Evolutionary conservation across 1,140 invertebrate genomes (phyloP).

Genomic region (Drosophila arawakana): DNA sequence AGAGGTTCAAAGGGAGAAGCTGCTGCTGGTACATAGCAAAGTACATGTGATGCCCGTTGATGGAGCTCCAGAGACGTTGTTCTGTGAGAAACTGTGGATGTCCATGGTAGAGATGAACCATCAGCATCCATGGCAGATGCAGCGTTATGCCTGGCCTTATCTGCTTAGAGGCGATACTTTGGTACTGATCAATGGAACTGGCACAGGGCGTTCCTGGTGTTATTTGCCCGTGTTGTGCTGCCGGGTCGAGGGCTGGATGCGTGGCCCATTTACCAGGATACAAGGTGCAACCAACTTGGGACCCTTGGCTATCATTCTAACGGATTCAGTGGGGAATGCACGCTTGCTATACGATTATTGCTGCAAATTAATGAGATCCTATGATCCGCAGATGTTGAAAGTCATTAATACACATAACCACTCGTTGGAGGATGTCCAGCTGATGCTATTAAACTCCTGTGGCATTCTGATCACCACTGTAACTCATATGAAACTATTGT

Average conservation of each 20-base stretch:
- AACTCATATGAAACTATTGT: not conserved
- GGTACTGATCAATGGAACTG: conserved; percentile 26
- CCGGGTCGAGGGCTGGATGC: conserved; percentile 26
- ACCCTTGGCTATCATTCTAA: conserved; percentile 52
- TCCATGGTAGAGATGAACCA: conserved; percentile 16
- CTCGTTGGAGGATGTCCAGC: not conserved
- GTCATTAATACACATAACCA: conserved; percentile 46
- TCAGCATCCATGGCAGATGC: not conserved
- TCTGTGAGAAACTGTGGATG: conserved; percentile 8
- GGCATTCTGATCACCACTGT: conserved; percentile 57
- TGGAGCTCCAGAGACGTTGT: not conserved
- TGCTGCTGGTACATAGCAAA: conserved; percentile 44
- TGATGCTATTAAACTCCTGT: conserved; percentile 51
- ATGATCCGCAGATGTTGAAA: not conserved
- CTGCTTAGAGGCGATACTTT: conserved; percentile 38
- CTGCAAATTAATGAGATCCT: conserved; percentile 27
- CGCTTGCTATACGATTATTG: conserved; percentile 11
- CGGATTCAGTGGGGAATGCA: conserved; percentile 33
- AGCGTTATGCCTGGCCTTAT: conserved; percentile 61
- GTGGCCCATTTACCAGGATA: accelerated
- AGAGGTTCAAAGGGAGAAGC: not conserved
- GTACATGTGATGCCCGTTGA: not conserved
- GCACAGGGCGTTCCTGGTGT: conserved; percentile 50
- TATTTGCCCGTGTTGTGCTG: conserved; percentile 57
- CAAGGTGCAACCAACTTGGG: conserved; percentile 1